A percentile compares a stretch with the other conserved stretches of the same genome.
phyloP scores from a whole-genome alignment of 2,888 invertebrate genomes.

The Mythimna impura region DNA sequence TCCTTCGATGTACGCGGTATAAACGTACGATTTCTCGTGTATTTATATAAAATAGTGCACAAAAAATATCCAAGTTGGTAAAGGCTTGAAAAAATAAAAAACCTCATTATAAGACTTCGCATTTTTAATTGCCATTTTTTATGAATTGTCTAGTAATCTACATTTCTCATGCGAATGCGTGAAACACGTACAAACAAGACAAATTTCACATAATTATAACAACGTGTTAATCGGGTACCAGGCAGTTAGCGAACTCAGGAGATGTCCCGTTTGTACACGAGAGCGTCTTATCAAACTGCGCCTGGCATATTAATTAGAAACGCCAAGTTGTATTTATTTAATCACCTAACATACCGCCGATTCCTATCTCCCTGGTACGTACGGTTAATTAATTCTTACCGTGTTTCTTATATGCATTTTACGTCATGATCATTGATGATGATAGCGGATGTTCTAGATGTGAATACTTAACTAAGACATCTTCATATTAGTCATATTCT shows the following conservation, averaged over 20 bases:
- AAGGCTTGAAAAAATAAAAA: not conserved
- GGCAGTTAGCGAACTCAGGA: constrained; percentile 80
- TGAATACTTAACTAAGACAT: constrained; percentile 62
- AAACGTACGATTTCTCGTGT: not conserved
- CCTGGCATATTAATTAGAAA: constrained; percentile 89
- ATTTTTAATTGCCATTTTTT: constrained; percentile 18
- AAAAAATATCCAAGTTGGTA: constrained; percentile 11
- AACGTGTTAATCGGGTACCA: constrained; percentile 84
- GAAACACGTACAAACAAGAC: constrained; percentile 72
- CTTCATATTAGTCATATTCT: constrained; percentile 56
- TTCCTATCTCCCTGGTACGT: constrained; percentile 81
- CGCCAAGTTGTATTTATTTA: constrained; percentile 88
- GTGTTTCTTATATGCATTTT: constrained; percentile 75
- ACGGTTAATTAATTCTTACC: constrained; percentile 85
- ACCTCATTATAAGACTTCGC: constrained; percentile 11
- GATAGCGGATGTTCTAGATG: constrained; percentile 66
- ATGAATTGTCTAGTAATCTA: constrained; percentile 7
- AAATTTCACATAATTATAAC: constrained; percentile 81
- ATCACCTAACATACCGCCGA: constrained; percentile 86
- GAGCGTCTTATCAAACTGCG: constrained; percentile 83
- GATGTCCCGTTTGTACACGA: constrained; percentile 77
- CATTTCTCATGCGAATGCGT: constrained; percentile 36
- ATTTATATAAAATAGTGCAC: constrained; percentile 11
- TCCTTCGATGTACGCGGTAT: no score
- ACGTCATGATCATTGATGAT: constrained; percentile 64